phyloP scores from a whole-genome alignment of 2,888 invertebrate genomes.

The Adelphocoris suturalis region DNA sequence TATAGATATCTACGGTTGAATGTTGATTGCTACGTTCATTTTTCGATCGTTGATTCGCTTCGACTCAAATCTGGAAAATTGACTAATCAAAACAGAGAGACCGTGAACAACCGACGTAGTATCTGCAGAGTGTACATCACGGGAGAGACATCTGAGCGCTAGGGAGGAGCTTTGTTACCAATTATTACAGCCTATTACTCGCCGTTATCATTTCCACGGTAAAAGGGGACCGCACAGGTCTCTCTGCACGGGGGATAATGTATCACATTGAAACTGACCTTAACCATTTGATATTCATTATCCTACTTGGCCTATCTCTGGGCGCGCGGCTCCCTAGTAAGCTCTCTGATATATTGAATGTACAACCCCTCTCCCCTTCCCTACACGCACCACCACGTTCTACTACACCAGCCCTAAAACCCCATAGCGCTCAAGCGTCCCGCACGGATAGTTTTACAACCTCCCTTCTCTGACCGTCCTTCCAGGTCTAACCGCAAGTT shows the following conservation, averaged over 20 bases:
- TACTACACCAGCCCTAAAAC: background rate
- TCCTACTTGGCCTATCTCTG: slow-evolving; percentile 9
- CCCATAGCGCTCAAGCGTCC: background rate
- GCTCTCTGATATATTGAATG: slow-evolving; percentile 33
- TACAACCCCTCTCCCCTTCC: background rate
- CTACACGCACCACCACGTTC: background rate
- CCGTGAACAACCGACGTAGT: background rate
- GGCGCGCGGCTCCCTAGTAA: background rate
- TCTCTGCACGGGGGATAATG: background rate
- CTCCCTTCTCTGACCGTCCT: background rate
- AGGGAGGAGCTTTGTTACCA: background rate
- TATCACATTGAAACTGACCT: slow-evolving; percentile 26
- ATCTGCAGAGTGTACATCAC: slow-evolving; percentile 25
- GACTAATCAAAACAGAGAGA: too few species aligned
- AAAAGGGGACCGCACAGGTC: background rate
- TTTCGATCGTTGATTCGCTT: too few species aligned
- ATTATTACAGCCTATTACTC: slow-evolving; percentile 42
- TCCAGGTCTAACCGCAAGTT: background rate
- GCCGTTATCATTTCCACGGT: slow-evolving; percentile 20
- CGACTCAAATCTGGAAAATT: too few species aligned
- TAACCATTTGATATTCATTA: slow-evolving; percentile 36
- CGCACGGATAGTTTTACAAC: slow-evolving; percentile 27
- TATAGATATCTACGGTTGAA: too few species aligned
- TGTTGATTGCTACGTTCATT: too few species aligned
- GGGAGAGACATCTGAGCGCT: background rate